Evolutionary conservation across 2,113 vertebrate genomes (phyloP).

Genomic region (Apaloderma vittatum): DNA sequence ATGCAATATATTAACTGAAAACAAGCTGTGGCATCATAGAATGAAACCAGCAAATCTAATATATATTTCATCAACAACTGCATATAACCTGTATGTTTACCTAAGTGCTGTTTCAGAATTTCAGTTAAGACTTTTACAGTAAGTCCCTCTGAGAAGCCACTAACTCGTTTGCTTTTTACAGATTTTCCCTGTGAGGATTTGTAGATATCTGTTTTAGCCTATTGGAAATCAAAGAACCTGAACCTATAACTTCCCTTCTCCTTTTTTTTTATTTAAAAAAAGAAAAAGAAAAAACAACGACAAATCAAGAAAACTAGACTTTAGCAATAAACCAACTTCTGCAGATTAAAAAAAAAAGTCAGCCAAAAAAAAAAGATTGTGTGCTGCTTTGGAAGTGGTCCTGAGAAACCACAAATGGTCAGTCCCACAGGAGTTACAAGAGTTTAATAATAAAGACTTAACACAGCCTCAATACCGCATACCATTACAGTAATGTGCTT

Average conservation of each 20-base stretch:
- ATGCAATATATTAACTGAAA: background rate
- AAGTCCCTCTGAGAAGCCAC: background rate
- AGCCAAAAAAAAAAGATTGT: background rate
- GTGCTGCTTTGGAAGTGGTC: slow-evolving; percentile 39
- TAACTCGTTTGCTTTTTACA: background rate
- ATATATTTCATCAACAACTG: background rate
- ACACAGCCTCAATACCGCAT: slow-evolving; percentile 36
- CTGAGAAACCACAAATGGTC: slow-evolving; percentile 71
- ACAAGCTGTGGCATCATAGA: background rate
- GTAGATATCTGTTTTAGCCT: background rate
- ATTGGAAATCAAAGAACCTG: slow-evolving; percentile 5
- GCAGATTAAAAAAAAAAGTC: background rate
- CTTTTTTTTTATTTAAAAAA: background rate
- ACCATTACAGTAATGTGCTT: slow-evolving; percentile 21
- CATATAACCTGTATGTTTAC: background rate
- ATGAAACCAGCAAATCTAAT: background rate
- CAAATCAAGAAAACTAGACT: background rate
- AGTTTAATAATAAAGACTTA: slow-evolving; percentile 71
- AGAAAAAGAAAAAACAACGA: background rate
- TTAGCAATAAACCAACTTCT: slow-evolving; percentile 19
- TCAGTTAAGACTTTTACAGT: background rate
- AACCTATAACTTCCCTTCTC: background rate
- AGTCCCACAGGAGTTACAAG: slow-evolving; percentile 47
- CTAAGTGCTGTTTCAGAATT: background rate
- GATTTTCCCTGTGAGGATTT: background rate